Conservation (phyloP, 2,113 vertebrate species). For the Mohoua ochrocephala region DNA sequence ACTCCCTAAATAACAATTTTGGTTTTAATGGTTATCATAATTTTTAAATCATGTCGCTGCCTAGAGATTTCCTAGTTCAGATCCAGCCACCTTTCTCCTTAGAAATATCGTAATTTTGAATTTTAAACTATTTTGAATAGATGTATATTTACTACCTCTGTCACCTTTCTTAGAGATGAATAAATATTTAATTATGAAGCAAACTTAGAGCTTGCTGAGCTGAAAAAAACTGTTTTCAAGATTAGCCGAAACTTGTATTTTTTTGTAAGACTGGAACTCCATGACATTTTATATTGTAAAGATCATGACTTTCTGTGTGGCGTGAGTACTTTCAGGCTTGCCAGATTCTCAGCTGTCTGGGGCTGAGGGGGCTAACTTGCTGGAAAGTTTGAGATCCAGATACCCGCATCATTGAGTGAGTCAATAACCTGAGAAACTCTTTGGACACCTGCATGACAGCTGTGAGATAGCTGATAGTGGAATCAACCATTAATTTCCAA, state of each 20-base stretch:
- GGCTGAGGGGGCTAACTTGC: neutral
- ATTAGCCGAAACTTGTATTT: neutral
- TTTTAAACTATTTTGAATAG: neutral
- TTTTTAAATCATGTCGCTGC: neutral
- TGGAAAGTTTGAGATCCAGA: neutral
- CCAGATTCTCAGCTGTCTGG: neutral
- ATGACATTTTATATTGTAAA: neutral
- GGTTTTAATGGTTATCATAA: neutral
- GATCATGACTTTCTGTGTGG: neutral
- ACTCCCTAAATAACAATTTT: neutral
- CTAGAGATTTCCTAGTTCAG: neutral
- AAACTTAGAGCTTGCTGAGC: neutral
- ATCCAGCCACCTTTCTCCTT: neutral
- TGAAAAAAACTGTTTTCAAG: neutral
- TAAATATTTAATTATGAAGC: neutral
- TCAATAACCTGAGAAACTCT: neutral
- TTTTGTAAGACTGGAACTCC: neutral
- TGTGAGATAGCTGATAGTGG: neutral
- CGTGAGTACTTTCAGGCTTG: neutral
- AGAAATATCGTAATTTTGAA: neutral
- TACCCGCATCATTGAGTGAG: neutral
- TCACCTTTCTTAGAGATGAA: neutral
- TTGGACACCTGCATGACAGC: neutral
- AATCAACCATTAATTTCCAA: neutral
- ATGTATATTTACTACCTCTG: neutral